Percentiles rank a stretch among this genome's conserved stretches.
Evolutionary conservation across 2,113 vertebrate species (phyloP).

Genomic region (Struthio camelus): DNA sequence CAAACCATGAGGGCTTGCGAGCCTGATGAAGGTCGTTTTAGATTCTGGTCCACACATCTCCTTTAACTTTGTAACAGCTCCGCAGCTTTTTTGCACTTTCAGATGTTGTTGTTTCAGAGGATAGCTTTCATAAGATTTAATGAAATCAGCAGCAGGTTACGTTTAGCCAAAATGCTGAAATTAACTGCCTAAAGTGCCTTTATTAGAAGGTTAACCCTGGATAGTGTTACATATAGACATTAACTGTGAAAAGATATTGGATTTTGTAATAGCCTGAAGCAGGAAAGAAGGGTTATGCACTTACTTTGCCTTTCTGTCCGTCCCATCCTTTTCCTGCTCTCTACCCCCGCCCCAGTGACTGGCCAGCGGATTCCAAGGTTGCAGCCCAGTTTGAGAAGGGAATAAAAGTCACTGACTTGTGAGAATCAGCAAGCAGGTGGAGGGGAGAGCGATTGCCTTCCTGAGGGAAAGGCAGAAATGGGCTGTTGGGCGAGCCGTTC

Average conservation of each 20-base stretch:
- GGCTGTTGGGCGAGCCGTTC: background rate
- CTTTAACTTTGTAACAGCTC: background rate
- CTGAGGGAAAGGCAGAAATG: background rate
- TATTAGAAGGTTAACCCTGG: background rate
- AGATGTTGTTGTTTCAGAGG: background rate
- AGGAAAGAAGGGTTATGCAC: background rate
- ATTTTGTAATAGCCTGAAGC: background rate
- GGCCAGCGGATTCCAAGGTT: background rate
- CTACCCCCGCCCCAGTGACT: background rate
- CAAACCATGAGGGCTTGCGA: background rate
- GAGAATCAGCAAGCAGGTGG: background rate
- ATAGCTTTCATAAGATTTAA: background rate
- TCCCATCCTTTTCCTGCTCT: background rate
- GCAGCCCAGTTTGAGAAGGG: background rate
- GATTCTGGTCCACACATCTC: background rate
- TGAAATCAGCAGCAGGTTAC: background rate
- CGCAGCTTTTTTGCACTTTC: background rate
- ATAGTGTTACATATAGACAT: background rate
- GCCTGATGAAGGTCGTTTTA: background rate
- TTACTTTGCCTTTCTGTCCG: background rate
- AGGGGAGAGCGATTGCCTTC: background rate
- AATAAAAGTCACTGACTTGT: background rate
- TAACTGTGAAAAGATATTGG: background rate
- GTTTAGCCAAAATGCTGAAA: background rate
- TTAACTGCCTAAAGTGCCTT: background rate